A percentile compares a stretch with the other conserved stretches of the same genome.
Conservation (phyloP, 2,113 vertebrate genomes). For the Archocentrus centrarchus region DNA sequence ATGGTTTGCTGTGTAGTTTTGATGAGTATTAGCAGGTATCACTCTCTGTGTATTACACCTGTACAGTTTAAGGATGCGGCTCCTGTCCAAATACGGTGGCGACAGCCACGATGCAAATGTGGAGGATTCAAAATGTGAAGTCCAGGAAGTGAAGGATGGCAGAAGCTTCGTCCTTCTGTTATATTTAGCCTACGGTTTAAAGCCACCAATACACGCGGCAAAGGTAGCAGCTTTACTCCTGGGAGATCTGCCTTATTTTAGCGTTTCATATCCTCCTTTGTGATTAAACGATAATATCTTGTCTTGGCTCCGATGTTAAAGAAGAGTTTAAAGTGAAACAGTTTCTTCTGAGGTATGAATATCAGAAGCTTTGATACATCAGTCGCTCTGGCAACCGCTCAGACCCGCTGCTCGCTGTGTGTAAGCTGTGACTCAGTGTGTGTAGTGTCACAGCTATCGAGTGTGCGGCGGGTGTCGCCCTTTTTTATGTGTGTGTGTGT, state of each 20-base stretch:
- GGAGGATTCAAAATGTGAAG: background rate
- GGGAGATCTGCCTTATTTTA: background rate
- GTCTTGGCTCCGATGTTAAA: background rate
- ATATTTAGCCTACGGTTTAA: background rate
- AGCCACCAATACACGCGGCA: background rate
- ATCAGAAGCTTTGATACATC: slow-evolving; percentile 28
- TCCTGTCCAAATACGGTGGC: background rate
- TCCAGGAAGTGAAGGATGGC: background rate
- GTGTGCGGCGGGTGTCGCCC: background rate
- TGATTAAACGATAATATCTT: background rate
- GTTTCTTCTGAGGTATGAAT: slow-evolving; percentile 16
- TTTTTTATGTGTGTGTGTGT: background rate
- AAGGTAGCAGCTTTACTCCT: background rate
- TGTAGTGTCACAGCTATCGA: slow-evolving; percentile 43
- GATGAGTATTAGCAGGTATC: background rate
- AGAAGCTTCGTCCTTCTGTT: background rate
- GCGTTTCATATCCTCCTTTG: background rate
- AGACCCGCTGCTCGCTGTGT: slow-evolving; percentile 43
- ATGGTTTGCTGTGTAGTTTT: background rate
- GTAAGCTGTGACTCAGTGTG: slow-evolving; percentile 54
- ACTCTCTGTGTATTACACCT: background rate
- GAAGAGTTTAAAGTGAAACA: slow-evolving; percentile 23
- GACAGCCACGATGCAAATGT: rapidly evolving
- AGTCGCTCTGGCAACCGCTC: slow-evolving; percentile 27
- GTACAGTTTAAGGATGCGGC: background rate